These are phyloP conservation scores for Kryptolebias ocellatus DNA, from an alignment of 2,797 vertebrate species.

Conservation along the genomic window DNA sequence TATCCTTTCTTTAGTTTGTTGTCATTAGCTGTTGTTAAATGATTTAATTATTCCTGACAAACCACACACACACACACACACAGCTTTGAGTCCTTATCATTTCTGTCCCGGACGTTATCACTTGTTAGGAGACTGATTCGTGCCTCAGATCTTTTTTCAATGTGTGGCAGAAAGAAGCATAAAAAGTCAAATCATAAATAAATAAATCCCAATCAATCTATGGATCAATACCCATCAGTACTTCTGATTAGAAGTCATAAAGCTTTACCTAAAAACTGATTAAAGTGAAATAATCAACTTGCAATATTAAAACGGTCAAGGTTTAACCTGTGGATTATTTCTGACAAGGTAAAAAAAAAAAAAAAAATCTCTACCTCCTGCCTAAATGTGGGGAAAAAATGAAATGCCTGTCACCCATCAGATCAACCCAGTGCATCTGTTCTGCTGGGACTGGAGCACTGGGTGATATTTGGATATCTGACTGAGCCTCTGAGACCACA, in stretches of 20 bases:
- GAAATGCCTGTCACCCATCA: conserved; percentile 32
- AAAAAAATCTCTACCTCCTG: conserved; percentile 12
- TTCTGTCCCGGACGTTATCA: conserved; percentile 32
- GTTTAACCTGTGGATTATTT: not conserved
- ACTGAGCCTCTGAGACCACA: conserved; percentile 2
- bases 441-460: conserved; percentile 1
- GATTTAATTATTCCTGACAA: conserved; percentile 34
- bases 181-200: conserved; percentile 49
- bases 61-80: conserved; percentile 13
- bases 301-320: not conserved
- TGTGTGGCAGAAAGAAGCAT: conserved; percentile 44
- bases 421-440: conserved; percentile 24
- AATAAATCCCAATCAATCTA: too few species aligned
- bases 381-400: not conserved
- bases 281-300: too few species aligned
- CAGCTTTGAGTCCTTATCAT: conserved; percentile 7
- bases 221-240: too few species aligned
- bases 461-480: conserved; percentile 41
- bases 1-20: not conserved
- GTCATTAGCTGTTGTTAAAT: conserved; percentile 42
- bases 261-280: too few species aligned
- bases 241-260: too few species aligned
- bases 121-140: conserved; percentile 31
- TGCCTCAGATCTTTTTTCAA: conserved; percentile 32
- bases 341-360: not conserved